Conservation (phyloP, 2,113 vertebrate species). For the Carlito syrichta region DNA sequence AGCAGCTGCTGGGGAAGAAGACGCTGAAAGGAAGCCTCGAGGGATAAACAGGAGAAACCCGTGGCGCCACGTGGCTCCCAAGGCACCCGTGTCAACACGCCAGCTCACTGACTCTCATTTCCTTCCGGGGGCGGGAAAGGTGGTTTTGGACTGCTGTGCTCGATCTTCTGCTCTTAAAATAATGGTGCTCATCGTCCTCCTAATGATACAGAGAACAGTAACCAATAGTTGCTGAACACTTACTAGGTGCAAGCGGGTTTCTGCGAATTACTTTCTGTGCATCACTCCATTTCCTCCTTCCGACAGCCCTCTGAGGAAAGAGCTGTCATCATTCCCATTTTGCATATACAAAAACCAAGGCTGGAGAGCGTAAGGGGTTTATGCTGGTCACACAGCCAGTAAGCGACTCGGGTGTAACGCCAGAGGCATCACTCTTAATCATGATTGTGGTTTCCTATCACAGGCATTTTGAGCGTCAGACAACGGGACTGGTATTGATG, state of each 20-base stretch:
- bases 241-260: neutral
- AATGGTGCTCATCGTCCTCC: neutral
- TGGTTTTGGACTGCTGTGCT: neutral
- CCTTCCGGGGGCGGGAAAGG: neutral
- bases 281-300: neutral
- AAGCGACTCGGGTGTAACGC: neutral
- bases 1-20: slow-evolving; percentile 84
- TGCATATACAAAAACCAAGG: neutral
- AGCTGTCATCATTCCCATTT: neutral
- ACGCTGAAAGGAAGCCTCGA: slow-evolving; percentile 83
- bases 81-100: slow-evolving; percentile 65
- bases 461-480: neutral
- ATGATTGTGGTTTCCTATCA: neutral
- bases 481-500: neutral
- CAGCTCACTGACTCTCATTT: slow-evolving; percentile 52
- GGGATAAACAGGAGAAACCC: slow-evolving; percentile 83
- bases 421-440: neutral
- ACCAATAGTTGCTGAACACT: neutral
- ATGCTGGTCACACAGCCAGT: neutral
- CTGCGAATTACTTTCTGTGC: neutral
- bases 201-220: neutral
- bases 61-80: slow-evolving; percentile 75
- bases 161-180: neutral
- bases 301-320: neutral
- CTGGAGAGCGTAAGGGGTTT: neutral